Evolutionary conservation across 1,140 invertebrate genomes (phyloP).

Genomic region (Lamellibrachia luymesi): DNA sequence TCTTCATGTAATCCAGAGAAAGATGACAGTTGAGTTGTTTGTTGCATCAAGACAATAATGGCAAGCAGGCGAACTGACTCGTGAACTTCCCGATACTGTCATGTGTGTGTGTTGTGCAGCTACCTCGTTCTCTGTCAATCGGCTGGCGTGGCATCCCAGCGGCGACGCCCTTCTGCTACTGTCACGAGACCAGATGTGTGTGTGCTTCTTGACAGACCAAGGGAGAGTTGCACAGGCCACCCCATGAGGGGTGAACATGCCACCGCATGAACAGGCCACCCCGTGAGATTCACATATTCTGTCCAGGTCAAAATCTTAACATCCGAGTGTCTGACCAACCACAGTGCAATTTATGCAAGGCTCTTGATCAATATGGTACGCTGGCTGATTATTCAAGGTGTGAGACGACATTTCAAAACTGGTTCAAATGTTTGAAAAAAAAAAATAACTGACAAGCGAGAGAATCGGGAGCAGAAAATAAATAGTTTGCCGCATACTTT

Average conservation of each 20-base stretch:
- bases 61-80: too few relatives aligned
- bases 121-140: slow-evolving; percentile 48
- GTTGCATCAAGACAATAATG: too few relatives aligned
- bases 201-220: slow-evolving; percentile 41
- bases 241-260: background rate
- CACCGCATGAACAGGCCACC: background rate
- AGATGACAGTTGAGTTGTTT: too few relatives aligned
- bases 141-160: slow-evolving; percentile 50
- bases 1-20: too few relatives aligned
- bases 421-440: background rate
- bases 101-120: slow-evolving; percentile 7
- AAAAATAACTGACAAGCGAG: background rate
- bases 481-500: background rate
- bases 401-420: background rate
- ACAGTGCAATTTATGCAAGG: too few relatives aligned
- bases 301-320: background rate
- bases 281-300: background rate
- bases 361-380: too few relatives aligned
- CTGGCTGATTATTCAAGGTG: background rate
- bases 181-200: slow-evolving; percentile 53
- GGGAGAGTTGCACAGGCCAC: background rate
- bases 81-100: too few relatives aligned
- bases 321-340: too few relatives aligned
- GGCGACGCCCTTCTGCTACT: slow-evolving; percentile 48
- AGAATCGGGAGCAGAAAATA: background rate